Conservation (phyloP, 2,888 invertebrate species). For the Lamellibrachia columna region DNA sequence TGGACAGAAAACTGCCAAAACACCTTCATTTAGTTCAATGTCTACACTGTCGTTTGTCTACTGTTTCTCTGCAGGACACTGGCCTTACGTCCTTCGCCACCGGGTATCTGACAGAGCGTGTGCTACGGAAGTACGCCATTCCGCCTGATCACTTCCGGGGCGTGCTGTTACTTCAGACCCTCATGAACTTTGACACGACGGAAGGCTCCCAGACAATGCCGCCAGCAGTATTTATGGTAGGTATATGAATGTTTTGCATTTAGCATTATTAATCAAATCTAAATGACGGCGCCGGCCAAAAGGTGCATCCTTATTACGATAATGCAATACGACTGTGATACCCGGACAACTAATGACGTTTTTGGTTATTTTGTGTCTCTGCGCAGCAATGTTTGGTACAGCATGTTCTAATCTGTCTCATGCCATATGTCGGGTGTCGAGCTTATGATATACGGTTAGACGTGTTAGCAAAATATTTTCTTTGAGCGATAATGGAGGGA, state of each 20-base stretch:
- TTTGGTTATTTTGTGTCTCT: no score
- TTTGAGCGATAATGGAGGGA: neutral
- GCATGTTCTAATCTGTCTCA: no score
- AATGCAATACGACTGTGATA: no score
- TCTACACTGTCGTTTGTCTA: neutral
- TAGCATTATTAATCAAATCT: no score
- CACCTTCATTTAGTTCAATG: neutral
- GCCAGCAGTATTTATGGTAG: neutral
- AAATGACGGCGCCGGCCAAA: no score
- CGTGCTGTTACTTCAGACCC: neutral
- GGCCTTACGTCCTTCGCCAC: neutral
- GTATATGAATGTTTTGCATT: neutral
- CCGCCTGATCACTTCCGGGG: neutral
- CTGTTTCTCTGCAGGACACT: neutral
- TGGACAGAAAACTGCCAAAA: no score
- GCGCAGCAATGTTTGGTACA: no score
- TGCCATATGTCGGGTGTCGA: no score
- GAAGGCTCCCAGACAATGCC: neutral
- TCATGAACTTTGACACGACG: conserved; percentile 13
- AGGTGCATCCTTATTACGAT: no score
- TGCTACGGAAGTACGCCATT: conserved; percentile 16
- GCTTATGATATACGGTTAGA: no score
- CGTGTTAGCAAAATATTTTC: neutral
- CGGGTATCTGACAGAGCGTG: neutral
- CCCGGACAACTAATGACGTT: no score